Evolutionary conservation across 2,797 vertebrate genomes (phyloP).

Genomic region (Chromobotia macracanthus): DNA sequence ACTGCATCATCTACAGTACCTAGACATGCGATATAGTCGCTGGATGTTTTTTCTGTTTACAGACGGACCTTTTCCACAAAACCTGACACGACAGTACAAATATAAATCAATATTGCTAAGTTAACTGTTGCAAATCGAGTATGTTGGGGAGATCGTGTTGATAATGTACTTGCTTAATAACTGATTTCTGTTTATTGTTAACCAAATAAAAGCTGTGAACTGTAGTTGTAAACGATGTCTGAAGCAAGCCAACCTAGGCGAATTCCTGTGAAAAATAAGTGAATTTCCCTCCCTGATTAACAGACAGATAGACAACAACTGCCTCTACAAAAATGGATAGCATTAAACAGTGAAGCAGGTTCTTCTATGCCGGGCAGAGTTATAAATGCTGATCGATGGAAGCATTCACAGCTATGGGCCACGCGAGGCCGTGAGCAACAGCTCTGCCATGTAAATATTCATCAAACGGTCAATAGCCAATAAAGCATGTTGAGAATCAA

Average conservation of each 20-base stretch:
- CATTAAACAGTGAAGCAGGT: neutral
- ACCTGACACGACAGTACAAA: no score
- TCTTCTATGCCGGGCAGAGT: neutral
- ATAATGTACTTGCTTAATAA: no score
- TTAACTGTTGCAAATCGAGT: no score
- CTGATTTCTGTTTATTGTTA: no score
- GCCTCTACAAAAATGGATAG: constrained; percentile 4
- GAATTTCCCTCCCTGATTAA: neutral
- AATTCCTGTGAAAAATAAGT: neutral
- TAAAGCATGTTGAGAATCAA: constrained; percentile 45
- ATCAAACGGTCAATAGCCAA: constrained; percentile 42
- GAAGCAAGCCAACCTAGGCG: neutral
- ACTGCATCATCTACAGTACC: no score
- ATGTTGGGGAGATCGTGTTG: no score
- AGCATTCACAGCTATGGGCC: constrained; percentile 13
- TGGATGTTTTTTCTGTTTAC: no score
- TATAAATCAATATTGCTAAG: no score
- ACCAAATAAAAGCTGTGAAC: no score
- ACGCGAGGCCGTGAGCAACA: constrained; percentile 14
- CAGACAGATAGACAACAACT: neutral
- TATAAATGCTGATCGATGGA: constrained; percentile 29
- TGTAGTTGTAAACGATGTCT: no score
- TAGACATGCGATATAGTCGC: no score
- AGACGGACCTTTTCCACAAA: no score
- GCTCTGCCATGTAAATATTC: constrained; percentile 35